A percentile compares a stretch with the other conserved stretches of the same genome.
Evolutionary conservation across 2,888 invertebrate genomes (phyloP).

Genomic region (Lithophane ornitopus): DNA sequence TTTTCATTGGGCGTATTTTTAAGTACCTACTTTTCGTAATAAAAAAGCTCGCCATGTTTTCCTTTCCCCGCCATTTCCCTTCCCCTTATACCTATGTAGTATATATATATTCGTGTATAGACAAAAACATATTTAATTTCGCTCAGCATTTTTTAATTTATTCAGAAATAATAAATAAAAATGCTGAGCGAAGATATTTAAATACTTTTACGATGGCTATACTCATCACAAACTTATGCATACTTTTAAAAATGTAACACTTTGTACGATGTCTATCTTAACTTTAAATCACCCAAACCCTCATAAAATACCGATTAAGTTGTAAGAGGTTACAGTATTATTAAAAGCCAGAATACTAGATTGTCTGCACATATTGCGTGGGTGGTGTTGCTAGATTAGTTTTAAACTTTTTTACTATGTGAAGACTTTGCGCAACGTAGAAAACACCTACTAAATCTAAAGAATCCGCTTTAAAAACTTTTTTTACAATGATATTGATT

Average conservation of each 20-base stretch:
- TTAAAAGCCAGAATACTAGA: constrained; percentile 56
- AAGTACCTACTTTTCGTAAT: too few species aligned
- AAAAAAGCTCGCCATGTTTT: too few species aligned
- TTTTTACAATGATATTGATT: too few species aligned
- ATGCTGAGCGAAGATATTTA: neutral
- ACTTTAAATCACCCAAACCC: constrained; percentile 15
- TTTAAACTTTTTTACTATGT: constrained; percentile 14
- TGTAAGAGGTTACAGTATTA: constrained; percentile 50
- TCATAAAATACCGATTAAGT: constrained; percentile 61
- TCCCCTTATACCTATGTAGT: too few species aligned
- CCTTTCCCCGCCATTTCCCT: too few species aligned
- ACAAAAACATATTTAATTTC: neutral
- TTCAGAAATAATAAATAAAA: constrained; percentile 19
- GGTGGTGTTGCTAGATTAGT: constrained; percentile 44
- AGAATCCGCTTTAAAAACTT: neutral
- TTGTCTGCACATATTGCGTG: constrained; percentile 61
- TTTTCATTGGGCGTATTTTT: too few species aligned
- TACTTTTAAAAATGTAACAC: constrained; percentile 13
- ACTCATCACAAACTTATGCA: constrained; percentile 14
- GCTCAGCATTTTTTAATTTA: constrained; percentile 2
- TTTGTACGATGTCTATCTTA: constrained; percentile 44
- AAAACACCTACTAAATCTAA: neutral
- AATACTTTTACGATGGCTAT: constrained; percentile 33
- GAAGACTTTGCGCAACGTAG: neutral
- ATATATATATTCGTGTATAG: neutral